These are phyloP conservation scores for Stichopus horrens DNA, from an alignment of 53 echinoderm and acorn worm genomes.

Conservation along the genomic window DNA sequence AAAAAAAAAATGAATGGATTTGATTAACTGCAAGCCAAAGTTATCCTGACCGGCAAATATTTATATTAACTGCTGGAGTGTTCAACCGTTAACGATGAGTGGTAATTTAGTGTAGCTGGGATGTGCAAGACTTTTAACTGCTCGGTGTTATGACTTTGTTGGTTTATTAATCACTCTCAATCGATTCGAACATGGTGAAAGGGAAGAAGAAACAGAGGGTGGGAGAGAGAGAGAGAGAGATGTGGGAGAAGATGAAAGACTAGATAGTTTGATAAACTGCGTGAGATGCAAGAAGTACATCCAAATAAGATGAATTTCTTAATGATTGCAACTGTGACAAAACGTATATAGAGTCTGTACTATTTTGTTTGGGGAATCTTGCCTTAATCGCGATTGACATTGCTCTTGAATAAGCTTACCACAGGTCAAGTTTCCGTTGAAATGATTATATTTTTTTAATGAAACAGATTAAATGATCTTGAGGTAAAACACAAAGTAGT, in stretches of 20 bases:
- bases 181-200: background rate
- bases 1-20: background rate
- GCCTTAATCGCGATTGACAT: too few species aligned
- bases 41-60: slow-evolving; percentile 3
- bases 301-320: too few species aligned
- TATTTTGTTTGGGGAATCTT: too few species aligned
- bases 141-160: background rate
- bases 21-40: background rate
- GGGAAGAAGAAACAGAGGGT: background rate
- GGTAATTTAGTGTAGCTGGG: background rate
- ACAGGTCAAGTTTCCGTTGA: too few species aligned
- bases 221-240: background rate
- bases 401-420: too few species aligned
- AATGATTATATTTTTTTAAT: too few species aligned
- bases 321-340: too few species aligned
- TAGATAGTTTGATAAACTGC: too few species aligned
- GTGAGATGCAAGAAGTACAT: too few species aligned
- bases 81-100: background rate
- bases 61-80: background rate
- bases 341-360: too few species aligned
- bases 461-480: too few species aligned
- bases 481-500: too few species aligned
- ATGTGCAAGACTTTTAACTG: background rate
- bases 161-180: background rate
- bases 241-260: background rate